Conservation (phyloP, 2,888 invertebrate species). For the Athalia rosae region DNA sequence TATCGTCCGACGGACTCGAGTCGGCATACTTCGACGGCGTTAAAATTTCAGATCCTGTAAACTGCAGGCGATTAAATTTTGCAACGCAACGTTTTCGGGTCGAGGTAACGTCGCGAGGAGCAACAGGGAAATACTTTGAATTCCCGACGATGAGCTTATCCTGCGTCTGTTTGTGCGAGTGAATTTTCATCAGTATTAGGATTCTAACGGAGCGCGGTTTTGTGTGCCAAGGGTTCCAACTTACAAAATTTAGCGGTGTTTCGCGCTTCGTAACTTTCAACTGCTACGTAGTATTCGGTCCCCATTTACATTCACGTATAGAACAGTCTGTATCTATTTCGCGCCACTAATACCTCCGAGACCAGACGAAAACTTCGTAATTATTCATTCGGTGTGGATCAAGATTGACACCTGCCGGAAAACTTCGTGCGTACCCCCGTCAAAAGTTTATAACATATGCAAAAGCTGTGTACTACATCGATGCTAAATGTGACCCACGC, state of each 20-base stretch:
- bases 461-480: background rate
- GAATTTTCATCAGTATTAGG: background rate
- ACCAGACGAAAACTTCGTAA: constrained; percentile 21
- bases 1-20: no score
- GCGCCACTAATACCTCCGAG: background rate
- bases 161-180: background rate
- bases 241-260: background rate
- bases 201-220: constrained; percentile 7
- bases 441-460: constrained; percentile 26
- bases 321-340: no score
- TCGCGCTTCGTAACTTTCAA: background rate
- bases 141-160: background rate
- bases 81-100: background rate
- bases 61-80: background rate
- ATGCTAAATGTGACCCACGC: background rate
- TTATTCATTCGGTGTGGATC: constrained; percentile 28
- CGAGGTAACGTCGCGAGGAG: background rate
- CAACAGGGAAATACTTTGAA: background rate
- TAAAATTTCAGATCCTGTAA: no score
- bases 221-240: constrained; percentile 8
- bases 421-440: background rate
- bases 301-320: no score
- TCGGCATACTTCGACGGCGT: no score
- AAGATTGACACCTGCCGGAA: constrained; percentile 35
- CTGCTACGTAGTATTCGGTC: no score